Conservation (phyloP, 2,797 vertebrate species). For the Hypotaenidia okinawae region DNA sequence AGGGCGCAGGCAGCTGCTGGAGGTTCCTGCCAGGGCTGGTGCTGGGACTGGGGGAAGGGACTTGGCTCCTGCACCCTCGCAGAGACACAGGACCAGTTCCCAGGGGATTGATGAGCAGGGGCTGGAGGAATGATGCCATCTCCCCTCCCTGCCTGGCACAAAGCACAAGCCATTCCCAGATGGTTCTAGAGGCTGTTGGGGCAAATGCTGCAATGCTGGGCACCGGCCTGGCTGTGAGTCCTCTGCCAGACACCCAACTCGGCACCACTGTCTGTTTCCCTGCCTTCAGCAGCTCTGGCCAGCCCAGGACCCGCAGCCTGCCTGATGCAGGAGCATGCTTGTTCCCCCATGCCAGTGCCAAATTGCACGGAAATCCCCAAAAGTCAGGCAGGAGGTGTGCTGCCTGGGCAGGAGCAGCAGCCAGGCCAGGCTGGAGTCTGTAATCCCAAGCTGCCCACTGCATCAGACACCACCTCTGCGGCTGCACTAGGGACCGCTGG, state of each 20-base stretch:
- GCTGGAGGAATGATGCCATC: background rate
- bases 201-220: background rate
- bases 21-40: fast-evolving
- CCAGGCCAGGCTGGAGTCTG: background rate
- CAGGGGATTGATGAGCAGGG: background rate
- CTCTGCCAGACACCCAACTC: background rate
- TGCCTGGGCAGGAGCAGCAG: background rate
- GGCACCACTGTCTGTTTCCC: too few relatives aligned
- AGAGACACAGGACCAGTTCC: background rate
- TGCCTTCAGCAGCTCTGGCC: background rate
- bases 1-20: fast-evolving
- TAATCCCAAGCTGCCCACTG: fast-evolving
- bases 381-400: too few relatives aligned
- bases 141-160: background rate
- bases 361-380: background rate
- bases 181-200: background rate
- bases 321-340: fast-evolving
- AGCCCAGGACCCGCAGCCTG: background rate
- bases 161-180: background rate
- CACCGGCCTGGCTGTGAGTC: background rate
- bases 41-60: background rate
- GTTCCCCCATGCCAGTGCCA: background rate
- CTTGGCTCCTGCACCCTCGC: fast-evolving
- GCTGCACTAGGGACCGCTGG: fast-evolving
- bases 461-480: too few relatives aligned